phyloP scores from a whole-genome alignment of 2,888 invertebrate species.

The Brachyptera risi region DNA sequence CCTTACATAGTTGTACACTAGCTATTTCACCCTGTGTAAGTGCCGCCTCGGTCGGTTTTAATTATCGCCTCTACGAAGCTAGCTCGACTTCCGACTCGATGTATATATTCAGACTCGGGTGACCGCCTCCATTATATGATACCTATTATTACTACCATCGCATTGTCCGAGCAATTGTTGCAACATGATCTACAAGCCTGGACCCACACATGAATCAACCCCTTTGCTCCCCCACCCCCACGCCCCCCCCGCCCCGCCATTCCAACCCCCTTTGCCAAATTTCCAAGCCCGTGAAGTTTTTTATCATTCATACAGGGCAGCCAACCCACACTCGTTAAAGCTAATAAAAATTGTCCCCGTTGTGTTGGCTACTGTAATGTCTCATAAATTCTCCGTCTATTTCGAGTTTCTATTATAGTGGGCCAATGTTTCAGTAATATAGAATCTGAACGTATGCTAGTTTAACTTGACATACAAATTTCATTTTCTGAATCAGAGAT shows the following conservation, averaged over 20 bases:
- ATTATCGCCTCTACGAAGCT: slow-evolving; percentile 25
- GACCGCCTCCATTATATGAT: slow-evolving; percentile 23
- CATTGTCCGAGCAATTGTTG: slow-evolving; percentile 27
- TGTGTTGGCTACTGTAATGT: slow-evolving; percentile 26
- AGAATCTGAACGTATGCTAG: neutral
- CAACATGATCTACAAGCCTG: slow-evolving; percentile 23
- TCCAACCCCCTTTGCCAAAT: too few relatives aligned
- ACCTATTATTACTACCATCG: slow-evolving; percentile 26
- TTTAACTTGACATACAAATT: slow-evolving; percentile 1
- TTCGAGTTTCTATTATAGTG: slow-evolving; percentile 16
- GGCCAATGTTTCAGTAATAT: neutral
- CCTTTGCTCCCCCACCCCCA: too few relatives aligned
- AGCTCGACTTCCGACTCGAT: slow-evolving; percentile 19
- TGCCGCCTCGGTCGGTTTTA: slow-evolving; percentile 18
- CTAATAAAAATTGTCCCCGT: slow-evolving; percentile 30
- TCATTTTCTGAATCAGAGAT: too few relatives aligned
- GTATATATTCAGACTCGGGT: slow-evolving; percentile 19
- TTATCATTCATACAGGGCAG: neutral
- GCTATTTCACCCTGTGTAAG: too few relatives aligned
- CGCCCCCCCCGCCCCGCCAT: too few relatives aligned
- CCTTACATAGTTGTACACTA: too few relatives aligned
- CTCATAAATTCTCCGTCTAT: too few relatives aligned
- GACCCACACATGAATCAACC: slow-evolving; percentile 20
- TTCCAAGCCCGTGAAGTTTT: neutral
- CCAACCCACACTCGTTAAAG: slow-evolving; percentile 27